These are phyloP conservation scores for Fragum sueziense DNA, from an alignment of 2,888 invertebrate genomes.

Conservation along the genomic window DNA sequence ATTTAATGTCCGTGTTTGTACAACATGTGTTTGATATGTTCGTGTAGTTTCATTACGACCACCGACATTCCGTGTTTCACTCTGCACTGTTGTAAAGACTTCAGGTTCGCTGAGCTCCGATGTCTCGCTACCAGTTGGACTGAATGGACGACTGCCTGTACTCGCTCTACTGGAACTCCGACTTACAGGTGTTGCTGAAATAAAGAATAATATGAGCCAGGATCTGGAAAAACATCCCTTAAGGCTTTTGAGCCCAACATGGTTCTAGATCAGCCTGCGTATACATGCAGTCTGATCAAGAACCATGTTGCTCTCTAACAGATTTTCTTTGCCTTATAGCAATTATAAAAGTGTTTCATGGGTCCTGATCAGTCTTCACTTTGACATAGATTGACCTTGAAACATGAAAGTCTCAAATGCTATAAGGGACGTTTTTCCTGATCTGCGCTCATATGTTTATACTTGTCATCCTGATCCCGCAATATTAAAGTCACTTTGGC, in stretches of 20 bases:
- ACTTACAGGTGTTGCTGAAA: constrained; percentile 68
- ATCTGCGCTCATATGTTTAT: neutral
- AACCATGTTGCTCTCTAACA: too few relatives aligned
- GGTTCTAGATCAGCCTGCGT: too few relatives aligned
- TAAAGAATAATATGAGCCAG: neutral
- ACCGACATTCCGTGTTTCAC: constrained; percentile 74
- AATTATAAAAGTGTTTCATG: too few relatives aligned
- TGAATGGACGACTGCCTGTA: constrained; percentile 90
- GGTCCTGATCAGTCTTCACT: too few relatives aligned
- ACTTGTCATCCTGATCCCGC: neutral
- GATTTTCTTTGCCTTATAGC: too few relatives aligned
- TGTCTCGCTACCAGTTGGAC: constrained; percentile 93
- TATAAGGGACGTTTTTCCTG: too few relatives aligned
- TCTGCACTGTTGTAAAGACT: constrained; percentile 79
- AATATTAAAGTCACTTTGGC: neutral
- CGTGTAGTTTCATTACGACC: constrained; percentile 79
- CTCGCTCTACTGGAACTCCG: constrained; percentile 86
- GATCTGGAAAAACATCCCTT: too few relatives aligned
- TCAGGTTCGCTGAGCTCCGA: constrained; percentile 77
- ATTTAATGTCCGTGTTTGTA: constrained; percentile 72
- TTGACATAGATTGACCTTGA: too few relatives aligned
- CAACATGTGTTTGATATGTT: constrained; percentile 79
- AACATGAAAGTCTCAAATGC: too few relatives aligned
- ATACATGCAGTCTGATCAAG: too few relatives aligned
- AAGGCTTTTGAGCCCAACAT: too few relatives aligned